Conservation (phyloP, 1,140 invertebrate genomes). For the Zaprionus camerounensis region DNA sequence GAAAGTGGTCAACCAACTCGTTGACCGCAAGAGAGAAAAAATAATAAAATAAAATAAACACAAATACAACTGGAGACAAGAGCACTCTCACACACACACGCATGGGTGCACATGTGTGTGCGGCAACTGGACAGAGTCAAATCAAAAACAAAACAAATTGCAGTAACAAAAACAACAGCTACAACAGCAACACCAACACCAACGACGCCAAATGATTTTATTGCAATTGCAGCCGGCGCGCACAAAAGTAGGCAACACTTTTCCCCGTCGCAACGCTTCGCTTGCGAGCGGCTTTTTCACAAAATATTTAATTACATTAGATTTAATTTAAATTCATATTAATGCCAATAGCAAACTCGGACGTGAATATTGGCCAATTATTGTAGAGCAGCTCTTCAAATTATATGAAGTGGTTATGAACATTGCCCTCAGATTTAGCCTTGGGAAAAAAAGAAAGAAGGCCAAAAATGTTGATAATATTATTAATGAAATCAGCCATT, state of each 20-base stretch:
- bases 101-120: slow-evolving; percentile 8
- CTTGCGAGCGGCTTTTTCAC: slow-evolving; percentile 33
- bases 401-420: neutral
- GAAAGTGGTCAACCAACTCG: slow-evolving; percentile 83
- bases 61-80: slow-evolving; percentile 52
- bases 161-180: slow-evolving; percentile 39
- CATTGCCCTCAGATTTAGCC: neutral
- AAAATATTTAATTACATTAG: slow-evolving; percentile 69
- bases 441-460: too few species aligned
- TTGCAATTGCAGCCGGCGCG: slow-evolving; percentile 56
- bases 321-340: slow-evolving; percentile 46
- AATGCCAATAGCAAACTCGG: slow-evolving; percentile 51
- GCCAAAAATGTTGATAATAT: too few species aligned
- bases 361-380: slow-evolving; percentile 50
- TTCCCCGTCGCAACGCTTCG: slow-evolving; percentile 15
- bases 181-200: slow-evolving; percentile 17
- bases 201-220: slow-evolving; percentile 25
- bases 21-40: slow-evolving; percentile 80
- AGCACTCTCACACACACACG: neutral
- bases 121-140: slow-evolving; percentile 55
- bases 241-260: slow-evolving; percentile 74
- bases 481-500: too few species aligned
- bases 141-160: slow-evolving; percentile 79
- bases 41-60: slow-evolving; percentile 82
- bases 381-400: slow-evolving; percentile 8